These are phyloP conservation scores for Dicerorhinus sumatrensis DNA, from an alignment of 2,113 vertebrate genomes.

Conservation along the genomic window DNA sequence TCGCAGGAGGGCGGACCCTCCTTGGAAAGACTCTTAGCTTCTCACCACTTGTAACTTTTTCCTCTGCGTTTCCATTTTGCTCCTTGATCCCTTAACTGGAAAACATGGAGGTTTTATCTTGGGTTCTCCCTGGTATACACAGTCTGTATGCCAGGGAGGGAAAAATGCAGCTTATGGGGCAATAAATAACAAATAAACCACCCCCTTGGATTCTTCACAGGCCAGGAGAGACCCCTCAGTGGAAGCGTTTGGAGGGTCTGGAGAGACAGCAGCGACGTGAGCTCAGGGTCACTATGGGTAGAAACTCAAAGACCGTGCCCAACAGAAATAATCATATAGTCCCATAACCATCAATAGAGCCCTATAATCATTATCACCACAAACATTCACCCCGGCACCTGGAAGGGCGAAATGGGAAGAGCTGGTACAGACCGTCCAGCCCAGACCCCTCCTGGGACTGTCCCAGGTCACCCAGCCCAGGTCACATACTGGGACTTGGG, in stretches of 20 bases:
- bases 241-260: background rate
- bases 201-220: background rate
- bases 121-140: background rate
- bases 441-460: background rate
- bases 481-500: background rate
- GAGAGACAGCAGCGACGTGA: rapidly evolving
- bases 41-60: background rate
- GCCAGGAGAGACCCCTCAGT: rapidly evolving
- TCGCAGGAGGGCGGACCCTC: background rate
- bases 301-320: too few relatives aligned
- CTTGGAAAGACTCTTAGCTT: background rate
- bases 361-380: rapidly evolving
- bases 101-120: background rate
- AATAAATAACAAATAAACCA: background rate
- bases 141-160: background rate
- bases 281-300: rapidly evolving
- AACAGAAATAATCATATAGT: rapidly evolving
- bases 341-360: rapidly evolving
- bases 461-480: background rate
- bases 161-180: background rate
- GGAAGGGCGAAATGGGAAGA: rapidly evolving
- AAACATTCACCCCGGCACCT: rapidly evolving
- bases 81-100: background rate
- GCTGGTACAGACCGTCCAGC: rapidly evolving
- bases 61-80: background rate